Evolutionary conservation across 2,797 vertebrate species (phyloP), one percentile per base, ranked within the genome.

Genomic region (Pyrrhura leucotis): DNA sequence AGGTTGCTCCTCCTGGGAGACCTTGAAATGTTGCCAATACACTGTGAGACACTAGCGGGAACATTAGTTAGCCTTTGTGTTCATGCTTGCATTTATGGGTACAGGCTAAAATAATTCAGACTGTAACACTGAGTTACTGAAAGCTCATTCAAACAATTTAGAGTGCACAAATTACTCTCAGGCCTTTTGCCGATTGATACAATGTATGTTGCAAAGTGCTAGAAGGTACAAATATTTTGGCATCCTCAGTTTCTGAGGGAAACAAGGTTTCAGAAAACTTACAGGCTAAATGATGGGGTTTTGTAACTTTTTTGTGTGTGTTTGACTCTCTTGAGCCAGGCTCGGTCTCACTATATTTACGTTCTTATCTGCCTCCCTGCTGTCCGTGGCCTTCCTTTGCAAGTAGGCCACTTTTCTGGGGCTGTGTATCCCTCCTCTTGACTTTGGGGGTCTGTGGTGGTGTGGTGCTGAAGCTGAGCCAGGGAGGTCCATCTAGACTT

Each of bases 61-160:
- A 25, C 61, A 8, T 61, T 83, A 23, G n/a, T 26, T 85, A 56
- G 31, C 78, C 29, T 85, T 90, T 89, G 56, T 93, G 37, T 84
- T 92, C 53, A 14, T 85, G 15, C 66, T 92, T 73, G 61, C 15
- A 8, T 85, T 85, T 89, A 53, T 80, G 61, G 65, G 73, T 44
- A 66, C 58, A 40, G 58, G 35, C 58, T 83, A 37, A 85, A 94
- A 84, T 96, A 83, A 79, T 76, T 90, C 47, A 35, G 63, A 35
- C 45, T 37, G 18, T 42, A 51, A 54, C 37, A 40, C 48, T 65
- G 72, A 89, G 67, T 89, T 96, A 79, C 59, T 94, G 93, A 96
- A 86, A 89, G 71, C 84, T 90, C 35, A 42, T 50, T 51, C 1
- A 4, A 67, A 58, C 63, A 61, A 40, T 74, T 53, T 33, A 54